Percentiles rank a stretch among this genome's conserved stretches.
Evolutionary conservation across 2,113 vertebrate species (phyloP).

Genomic region (Boleophthalmus pectinirostris): DNA sequence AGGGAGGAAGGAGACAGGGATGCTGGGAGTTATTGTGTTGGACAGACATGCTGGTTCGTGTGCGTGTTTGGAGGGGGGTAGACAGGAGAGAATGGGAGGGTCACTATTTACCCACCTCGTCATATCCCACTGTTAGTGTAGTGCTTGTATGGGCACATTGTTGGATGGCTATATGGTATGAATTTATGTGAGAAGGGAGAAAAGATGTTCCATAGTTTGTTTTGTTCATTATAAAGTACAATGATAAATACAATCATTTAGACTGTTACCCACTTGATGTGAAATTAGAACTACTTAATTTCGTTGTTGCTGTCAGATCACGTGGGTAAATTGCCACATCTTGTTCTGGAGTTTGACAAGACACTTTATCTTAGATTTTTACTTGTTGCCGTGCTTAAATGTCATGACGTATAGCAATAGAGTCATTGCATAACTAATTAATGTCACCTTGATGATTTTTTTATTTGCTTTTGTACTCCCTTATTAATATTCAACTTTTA

Average conservation of each 20-base stretch:
- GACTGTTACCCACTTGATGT: too few relatives aligned
- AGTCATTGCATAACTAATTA: not conserved
- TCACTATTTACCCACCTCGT: conserved; percentile 15
- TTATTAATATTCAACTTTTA: not conserved
- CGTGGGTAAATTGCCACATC: too few relatives aligned
- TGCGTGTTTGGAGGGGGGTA: not conserved
- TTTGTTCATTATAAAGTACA: too few relatives aligned
- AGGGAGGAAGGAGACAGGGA: conserved; percentile 42
- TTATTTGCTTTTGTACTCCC: not conserved
- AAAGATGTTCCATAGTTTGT: too few relatives aligned
- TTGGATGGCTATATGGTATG: conserved; percentile 2
- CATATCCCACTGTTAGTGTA: conserved; percentile 5
- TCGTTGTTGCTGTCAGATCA: too few relatives aligned
- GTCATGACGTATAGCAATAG: too few relatives aligned
- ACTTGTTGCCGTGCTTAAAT: not conserved
- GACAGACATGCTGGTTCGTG: conserved; percentile 4
- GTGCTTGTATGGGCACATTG: not conserved
- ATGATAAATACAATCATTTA: too few relatives aligned
- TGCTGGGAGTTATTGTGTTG: conserved; percentile 16
- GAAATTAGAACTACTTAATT: too few relatives aligned
- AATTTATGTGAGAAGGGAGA: conserved; percentile 12
- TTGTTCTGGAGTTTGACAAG: too few relatives aligned
- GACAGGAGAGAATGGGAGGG: conserved; percentile 17
- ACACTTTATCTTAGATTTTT: not conserved
- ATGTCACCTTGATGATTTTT: not conserved